These are phyloP conservation scores for Epizoanthus illoricatus DNA, from an alignment of 92 coral and sea anemone species.

Conservation along the genomic window DNA sequence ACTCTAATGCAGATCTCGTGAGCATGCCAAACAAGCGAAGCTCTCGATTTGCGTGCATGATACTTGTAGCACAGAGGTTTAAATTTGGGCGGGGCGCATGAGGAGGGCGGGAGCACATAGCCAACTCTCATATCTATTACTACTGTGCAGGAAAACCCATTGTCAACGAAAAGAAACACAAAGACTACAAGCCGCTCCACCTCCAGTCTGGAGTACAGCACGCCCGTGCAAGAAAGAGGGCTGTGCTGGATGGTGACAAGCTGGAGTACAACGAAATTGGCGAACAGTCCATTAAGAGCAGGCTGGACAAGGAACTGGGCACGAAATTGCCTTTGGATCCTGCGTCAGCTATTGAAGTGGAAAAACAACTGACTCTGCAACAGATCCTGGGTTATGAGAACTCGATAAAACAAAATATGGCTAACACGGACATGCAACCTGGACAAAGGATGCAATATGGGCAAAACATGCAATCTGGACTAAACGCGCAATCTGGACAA, in stretches of 20 bases:
- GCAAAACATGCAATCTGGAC: background rate
- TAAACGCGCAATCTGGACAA: background rate
- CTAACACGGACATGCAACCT: background rate
- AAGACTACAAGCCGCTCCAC: background rate
- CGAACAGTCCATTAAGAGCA: conserved; percentile 19
- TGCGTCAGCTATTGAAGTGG: conserved; percentile 13
- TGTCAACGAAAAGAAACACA: background rate
- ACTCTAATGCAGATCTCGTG: no score
- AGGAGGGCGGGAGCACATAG: no score
- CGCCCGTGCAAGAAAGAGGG: conserved; percentile 16
- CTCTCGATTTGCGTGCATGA: no score
- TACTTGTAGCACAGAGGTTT: no score
- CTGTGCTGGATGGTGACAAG: background rate
- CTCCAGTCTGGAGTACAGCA: background rate
- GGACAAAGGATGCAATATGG: background rate
- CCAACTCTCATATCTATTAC: background rate
- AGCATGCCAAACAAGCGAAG: no score
- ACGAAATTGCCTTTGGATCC: conserved; percentile 17
- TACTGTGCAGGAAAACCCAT: background rate
- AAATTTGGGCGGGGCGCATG: no score
- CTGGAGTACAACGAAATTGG: conserved; percentile 6
- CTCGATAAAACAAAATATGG: conserved; percentile 10
- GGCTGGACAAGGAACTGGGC: conserved; percentile 22
- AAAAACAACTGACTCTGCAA: conserved; percentile 8
- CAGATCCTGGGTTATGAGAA: conserved; percentile 12